phyloP scores from a whole-genome alignment of 2,113 vertebrate species.

The Cnemophilus loriae region DNA sequence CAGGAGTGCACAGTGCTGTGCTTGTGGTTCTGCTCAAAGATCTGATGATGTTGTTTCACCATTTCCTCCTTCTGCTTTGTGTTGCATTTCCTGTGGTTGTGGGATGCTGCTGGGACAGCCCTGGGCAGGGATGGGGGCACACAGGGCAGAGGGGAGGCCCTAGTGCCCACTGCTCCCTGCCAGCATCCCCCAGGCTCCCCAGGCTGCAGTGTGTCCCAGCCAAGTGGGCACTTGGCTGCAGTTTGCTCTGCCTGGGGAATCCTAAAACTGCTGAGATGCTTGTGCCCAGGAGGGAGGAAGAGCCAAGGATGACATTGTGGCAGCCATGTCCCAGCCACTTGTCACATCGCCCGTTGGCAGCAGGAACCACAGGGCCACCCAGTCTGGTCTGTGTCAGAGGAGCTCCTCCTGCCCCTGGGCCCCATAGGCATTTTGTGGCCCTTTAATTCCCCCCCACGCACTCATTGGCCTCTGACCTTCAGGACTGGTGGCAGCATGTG shows the following conservation, averaged over 20 bases:
- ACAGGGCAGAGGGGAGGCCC: neutral
- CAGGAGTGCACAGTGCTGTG: fast-evolving
- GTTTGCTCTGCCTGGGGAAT: neutral
- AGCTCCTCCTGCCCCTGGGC: neutral
- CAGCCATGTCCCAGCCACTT: fast-evolving
- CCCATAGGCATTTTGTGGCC: fast-evolving
- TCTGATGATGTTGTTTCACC: neutral
- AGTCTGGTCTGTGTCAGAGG: neutral
- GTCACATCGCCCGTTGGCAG: fast-evolving
- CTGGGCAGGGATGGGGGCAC: neutral
- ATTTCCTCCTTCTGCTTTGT: neutral
- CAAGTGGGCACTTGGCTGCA: neutral
- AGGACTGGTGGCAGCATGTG: fast-evolving
- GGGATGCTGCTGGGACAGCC: fast-evolving
- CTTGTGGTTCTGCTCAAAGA: neutral
- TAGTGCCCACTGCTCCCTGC: fast-evolving
- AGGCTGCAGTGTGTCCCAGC: neutral
- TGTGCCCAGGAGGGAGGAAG: neutral
- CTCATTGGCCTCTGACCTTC: neutral
- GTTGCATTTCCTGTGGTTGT: neutral
- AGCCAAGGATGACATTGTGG: fast-evolving
- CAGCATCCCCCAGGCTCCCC: fast-evolving
- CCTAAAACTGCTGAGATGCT: neutral
- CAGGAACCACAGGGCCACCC: fast-evolving
- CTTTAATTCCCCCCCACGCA: fast-evolving